Base-by-base conservation (phyloP, 1,140 invertebrate species). In the Batillaria attramentaria region DNA sequence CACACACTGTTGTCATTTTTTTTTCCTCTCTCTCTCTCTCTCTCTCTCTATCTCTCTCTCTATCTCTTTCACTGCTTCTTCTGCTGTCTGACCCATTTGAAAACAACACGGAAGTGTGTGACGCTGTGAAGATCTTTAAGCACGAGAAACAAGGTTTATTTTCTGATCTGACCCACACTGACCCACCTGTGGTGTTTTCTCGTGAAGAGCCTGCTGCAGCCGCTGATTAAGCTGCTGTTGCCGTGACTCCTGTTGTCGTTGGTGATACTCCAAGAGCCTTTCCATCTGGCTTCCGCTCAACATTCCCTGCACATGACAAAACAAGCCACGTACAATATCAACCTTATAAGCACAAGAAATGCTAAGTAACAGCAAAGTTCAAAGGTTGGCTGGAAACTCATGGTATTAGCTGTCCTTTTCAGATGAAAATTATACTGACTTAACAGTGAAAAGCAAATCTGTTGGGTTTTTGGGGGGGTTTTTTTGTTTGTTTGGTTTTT, bases 171-270 rank as follows among this genome's bases (percentile, higher is more conserved):
- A 60, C 68, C 62, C 31, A 78, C 50, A 37, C 1, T 24, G 18
- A 60, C 57, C 33, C 54, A 68, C 62, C 41, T 77, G 62, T 28
- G 43, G 18, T 24, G 43, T 35, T n/a, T 57, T 28, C 35, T 80
- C 78, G 41, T 79, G 73, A 81, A 83, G 80, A 6, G 84, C 78
- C 72, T 86, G 81, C 72, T 85, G 81, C 43, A 88, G 76, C 28
- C 84, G 78, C 57, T 62, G 43, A 35, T 83, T 83, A 2, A 88
- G 57, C 62, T 79, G 72, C 68, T 83, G 80, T 42, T 83, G 81
- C 72, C 73, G 83, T 24, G 81, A 68, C 35, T 86, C 84, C 37
- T 82, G 78, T 24, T 84, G 62, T 70, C 46, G 35, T 50, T 78
- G 78, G 31, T 72, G 78, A 76, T 85, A 81, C 13, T 85, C 81